These are phyloP conservation scores for Leuciscus idus DNA, from an alignment of 2,113 vertebrate genomes.

Conservation along the genomic window DNA sequence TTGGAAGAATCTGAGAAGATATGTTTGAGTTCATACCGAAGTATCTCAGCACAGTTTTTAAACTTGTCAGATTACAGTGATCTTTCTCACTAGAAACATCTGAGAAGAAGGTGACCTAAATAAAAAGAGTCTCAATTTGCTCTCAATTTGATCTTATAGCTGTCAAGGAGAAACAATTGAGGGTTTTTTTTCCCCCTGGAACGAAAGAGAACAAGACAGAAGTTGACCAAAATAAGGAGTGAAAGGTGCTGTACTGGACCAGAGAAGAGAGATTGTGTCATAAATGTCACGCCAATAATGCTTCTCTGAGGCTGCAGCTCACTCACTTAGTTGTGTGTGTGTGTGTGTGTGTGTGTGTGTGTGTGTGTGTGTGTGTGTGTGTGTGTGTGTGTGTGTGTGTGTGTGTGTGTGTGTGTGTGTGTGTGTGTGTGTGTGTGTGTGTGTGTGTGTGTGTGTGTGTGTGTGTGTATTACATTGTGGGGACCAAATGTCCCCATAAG, in stretches of 20 bases:
- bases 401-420: not conserved
- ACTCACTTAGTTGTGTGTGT: not conserved
- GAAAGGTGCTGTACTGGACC: constrained; percentile 15
- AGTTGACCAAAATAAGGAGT: not conserved
- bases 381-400: too few relatives aligned
- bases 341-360: too few relatives aligned
- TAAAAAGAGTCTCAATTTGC: not conserved
- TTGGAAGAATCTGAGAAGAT: too few relatives aligned
- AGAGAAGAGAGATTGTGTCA: constrained; percentile 55
- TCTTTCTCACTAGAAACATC: not conserved
- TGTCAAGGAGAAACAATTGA: not conserved
- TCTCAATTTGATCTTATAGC: not conserved
- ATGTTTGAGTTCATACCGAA: too few relatives aligned
- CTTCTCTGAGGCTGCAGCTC: constrained; percentile 62
- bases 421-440: too few relatives aligned
- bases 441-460: too few relatives aligned
- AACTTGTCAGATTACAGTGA: too few relatives aligned
- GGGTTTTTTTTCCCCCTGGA: constrained; percentile 25
- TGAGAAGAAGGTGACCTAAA: not conserved
- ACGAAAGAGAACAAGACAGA: constrained; percentile 32
- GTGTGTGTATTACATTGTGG: too few relatives aligned
- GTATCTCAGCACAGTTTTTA: too few relatives aligned
- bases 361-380: too few relatives aligned
- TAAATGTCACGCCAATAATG: constrained; percentile 73
- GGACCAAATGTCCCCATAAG: too few relatives aligned